These are phyloP conservation scores for Hylaea fasciaria DNA, from an alignment of 2,888 invertebrate genomes.

Conservation along the genomic window DNA sequence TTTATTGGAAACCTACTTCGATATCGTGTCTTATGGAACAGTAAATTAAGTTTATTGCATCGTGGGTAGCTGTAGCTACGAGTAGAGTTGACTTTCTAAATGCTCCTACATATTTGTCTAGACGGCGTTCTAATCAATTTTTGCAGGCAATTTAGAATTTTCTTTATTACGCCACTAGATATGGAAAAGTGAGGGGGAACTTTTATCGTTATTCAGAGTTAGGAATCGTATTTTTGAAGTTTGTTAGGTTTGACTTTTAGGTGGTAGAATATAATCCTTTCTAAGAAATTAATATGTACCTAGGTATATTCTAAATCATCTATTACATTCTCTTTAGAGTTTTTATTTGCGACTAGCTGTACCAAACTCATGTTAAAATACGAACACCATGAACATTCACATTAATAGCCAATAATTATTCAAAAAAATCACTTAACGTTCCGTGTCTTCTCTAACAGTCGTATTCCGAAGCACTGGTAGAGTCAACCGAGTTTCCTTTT, in stretches of 20 bases:
- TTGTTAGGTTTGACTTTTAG: not conserved
- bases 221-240: constrained; percentile 1
- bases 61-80: constrained; percentile 19
- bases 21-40: constrained; percentile 17
- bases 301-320: too few species aligned
- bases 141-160: constrained; percentile 51
- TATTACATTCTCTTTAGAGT: too few species aligned
- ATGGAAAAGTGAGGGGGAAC: constrained; percentile 21
- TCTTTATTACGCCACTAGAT: constrained; percentile 40
- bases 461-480: too few species aligned
- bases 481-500: too few species aligned
- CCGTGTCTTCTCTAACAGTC: too few species aligned
- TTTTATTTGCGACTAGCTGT: too few species aligned
- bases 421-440: too few species aligned
- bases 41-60: constrained; percentile 28
- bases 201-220: constrained; percentile 13
- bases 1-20: constrained; percentile 36
- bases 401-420: too few species aligned
- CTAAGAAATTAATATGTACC: not conserved
- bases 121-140: constrained; percentile 57
- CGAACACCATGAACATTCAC: too few species aligned
- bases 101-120: constrained; percentile 48
- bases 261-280: not conserved
- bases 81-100: constrained; percentile 28
- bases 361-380: too few species aligned